A percentile compares a stretch with the other conserved stretches of the same genome.
Evolutionary conservation across 2,888 invertebrate genomes (phyloP).

Genomic region (Pegoplata infirma): DNA sequence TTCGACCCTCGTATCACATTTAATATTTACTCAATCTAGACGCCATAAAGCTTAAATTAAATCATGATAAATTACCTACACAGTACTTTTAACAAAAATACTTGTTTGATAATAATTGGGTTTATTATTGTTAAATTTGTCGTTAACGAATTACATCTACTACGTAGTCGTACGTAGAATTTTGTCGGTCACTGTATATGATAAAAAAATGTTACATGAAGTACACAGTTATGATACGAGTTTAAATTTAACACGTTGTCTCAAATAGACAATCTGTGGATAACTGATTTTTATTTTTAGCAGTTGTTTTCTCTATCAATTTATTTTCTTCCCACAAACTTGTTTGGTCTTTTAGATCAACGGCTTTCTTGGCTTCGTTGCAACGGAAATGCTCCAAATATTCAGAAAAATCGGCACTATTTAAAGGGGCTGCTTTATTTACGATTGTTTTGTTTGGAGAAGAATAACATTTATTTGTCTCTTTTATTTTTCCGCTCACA

Average conservation of each 20-base stretch:
- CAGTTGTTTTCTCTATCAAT: conserved; percentile 54
- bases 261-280: conserved; percentile 74
- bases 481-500: conserved; percentile 49
- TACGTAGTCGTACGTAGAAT: too few relatives aligned
- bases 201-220: neutral
- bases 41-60: too few relatives aligned
- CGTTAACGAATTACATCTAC: too few relatives aligned
- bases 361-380: conserved; percentile 67
- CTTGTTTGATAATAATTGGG: too few relatives aligned
- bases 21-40: too few relatives aligned
- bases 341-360: conserved; percentile 14
- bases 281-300: conserved; percentile 62
- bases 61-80: too few relatives aligned
- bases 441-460: neutral
- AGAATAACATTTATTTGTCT: conserved; percentile 21
- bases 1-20: too few relatives aligned
- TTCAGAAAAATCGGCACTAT: conserved; percentile 67
- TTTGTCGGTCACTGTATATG: too few relatives aligned
- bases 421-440: neutral
- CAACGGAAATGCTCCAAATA: conserved; percentile 69
- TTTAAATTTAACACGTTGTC: conserved; percentile 75
- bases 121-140: too few relatives aligned
- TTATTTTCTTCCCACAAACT: neutral
- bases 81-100: too few relatives aligned
- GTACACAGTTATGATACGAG: too few relatives aligned